Evolutionary conservation across 2,888 invertebrate genomes (phyloP).

Genomic region (Leucophenga montana): DNA sequence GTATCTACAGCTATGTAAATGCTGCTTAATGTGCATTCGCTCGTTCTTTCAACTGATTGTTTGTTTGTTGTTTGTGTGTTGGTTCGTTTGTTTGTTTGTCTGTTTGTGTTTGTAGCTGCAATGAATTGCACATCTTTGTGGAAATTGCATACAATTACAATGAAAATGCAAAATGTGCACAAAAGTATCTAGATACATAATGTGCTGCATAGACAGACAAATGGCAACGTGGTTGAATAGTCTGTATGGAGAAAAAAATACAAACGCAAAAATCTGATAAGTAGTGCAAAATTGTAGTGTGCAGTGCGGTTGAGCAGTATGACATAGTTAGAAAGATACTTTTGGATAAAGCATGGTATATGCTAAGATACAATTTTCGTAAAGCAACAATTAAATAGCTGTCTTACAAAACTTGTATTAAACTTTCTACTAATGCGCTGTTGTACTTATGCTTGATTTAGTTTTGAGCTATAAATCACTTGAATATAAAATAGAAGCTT

Average conservation of each 20-base stretch:
- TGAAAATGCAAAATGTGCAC: conserved; percentile 63
- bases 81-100: not conserved
- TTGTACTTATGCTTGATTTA: too few species aligned
- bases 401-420: too few species aligned
- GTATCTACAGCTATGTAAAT: not conserved
- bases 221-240: not conserved
- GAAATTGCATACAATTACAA: conserved; percentile 58
- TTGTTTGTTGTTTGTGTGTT: conserved; percentile 7
- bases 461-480: too few species aligned
- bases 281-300: not conserved
- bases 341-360: not conserved
- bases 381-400: too few species aligned
- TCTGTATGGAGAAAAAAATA: not conserved
- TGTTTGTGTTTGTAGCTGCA: conserved; percentile 29
- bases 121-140: conserved; percentile 46
- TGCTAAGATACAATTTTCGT: not conserved
- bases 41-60: not conserved
- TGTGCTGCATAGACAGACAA: not conserved
- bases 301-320: not conserved
- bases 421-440: too few species aligned
- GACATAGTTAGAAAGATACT: not conserved
- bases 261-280: not conserved
- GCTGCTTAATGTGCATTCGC: not conserved
- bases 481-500: too few species aligned
- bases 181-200: conserved; percentile 53